phyloP scores from a whole-genome alignment of 2,797 vertebrate species.

The Distichodus sexfasciatus region DNA sequence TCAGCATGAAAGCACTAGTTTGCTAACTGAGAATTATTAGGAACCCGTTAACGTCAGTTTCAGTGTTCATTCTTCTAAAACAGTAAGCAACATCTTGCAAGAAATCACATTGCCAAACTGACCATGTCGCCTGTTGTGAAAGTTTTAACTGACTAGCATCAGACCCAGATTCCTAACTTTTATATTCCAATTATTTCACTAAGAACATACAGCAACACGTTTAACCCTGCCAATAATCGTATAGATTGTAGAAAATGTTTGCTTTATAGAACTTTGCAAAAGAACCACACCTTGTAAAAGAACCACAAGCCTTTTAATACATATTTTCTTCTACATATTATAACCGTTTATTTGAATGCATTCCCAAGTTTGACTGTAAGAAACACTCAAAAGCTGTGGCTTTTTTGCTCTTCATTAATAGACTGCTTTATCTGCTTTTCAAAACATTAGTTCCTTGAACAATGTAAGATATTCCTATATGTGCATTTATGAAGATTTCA shows the following conservation, averaged over 20 bases:
- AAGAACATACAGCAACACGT: constrained; percentile 17
- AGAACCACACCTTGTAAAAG: too few relatives aligned
- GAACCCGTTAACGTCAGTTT: too few relatives aligned
- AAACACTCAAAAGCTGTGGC: neutral
- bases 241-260: constrained; percentile 56
- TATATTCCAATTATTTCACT: neutral
- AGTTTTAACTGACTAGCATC: neutral
- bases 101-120: neutral
- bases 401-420: neutral
- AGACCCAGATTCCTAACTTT: neutral
- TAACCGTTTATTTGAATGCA: constrained; percentile 40
- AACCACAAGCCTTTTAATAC: too few relatives aligned
- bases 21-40: too few relatives aligned
- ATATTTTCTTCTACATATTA: constrained; percentile 57
- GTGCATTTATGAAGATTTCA: too few relatives aligned
- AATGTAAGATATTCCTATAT: too few relatives aligned
- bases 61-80: neutral
- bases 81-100: neutral
- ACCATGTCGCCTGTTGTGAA: neutral
- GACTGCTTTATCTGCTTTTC: too few relatives aligned
- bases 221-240: constrained; percentile 54
- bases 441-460: too few relatives aligned
- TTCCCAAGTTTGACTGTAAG: constrained; percentile 51
- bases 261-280: too few relatives aligned
- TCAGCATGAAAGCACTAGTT: too few relatives aligned